These are phyloP conservation scores for Laspeyria flexula DNA, from an alignment of 2,888 invertebrate genomes.

Conservation along the genomic window DNA sequence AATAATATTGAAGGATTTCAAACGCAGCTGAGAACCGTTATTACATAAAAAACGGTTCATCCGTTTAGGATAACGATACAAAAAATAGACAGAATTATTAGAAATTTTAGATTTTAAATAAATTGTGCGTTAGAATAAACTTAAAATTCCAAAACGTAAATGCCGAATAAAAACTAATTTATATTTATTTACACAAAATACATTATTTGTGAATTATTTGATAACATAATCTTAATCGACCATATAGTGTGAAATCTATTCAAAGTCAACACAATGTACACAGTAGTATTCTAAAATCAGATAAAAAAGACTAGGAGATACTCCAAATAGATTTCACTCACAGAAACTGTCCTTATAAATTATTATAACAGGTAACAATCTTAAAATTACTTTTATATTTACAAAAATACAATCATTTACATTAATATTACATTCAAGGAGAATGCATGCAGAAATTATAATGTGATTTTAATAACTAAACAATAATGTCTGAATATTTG, in stretches of 20 bases:
- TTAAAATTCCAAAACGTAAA: slow-evolving; percentile 16
- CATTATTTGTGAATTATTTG: slow-evolving; percentile 5
- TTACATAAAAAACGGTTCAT: neutral
- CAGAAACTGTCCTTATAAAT: slow-evolving; percentile 57
- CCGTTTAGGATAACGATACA: too few species aligned
- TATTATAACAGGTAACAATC: slow-evolving; percentile 73
- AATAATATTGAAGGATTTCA: too few species aligned
- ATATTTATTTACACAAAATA: slow-evolving; percentile 16
- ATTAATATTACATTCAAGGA: slow-evolving; percentile 48
- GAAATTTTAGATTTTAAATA: too few species aligned
- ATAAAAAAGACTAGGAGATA: slow-evolving; percentile 73
- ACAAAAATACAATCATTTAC: slow-evolving; percentile 60
- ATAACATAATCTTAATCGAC: slow-evolving; percentile 48
- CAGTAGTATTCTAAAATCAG: slow-evolving; percentile 61
- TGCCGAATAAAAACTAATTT: slow-evolving; percentile 12
- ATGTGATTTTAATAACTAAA: slow-evolving; percentile 36
- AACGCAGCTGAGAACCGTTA: too few species aligned
- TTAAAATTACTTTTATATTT: slow-evolving; percentile 73
- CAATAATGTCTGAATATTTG: slow-evolving; percentile 22
- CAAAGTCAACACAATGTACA: slow-evolving; percentile 53
- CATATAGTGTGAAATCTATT: slow-evolving; percentile 67
- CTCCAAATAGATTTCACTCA: slow-evolving; percentile 67
- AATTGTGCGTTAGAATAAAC: slow-evolving; percentile 33
- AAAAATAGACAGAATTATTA: too few species aligned
- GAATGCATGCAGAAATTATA: slow-evolving; percentile 62